Evolutionary conservation across 2,113 vertebrate genomes (phyloP).

Genomic region (Chaetodon auriga): DNA sequence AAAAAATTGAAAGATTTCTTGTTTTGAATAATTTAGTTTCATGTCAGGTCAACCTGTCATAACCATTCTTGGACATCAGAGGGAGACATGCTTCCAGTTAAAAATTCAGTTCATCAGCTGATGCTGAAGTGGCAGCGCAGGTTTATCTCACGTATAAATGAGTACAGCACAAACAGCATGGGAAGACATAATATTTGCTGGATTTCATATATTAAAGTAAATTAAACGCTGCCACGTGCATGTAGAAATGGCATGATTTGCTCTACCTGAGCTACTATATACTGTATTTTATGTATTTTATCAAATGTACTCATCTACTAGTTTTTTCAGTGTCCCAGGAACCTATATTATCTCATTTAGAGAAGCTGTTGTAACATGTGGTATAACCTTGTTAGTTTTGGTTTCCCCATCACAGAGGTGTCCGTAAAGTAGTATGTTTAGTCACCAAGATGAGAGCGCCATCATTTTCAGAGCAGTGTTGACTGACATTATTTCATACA

Average conservation of each 20-base stretch:
- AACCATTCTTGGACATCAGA: slow-evolving; percentile 19
- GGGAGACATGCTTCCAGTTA: slow-evolving; percentile 1
- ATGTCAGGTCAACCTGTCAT: neutral
- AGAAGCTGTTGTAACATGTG: neutral
- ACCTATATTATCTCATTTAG: neutral
- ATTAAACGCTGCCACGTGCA: neutral
- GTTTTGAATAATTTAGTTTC: neutral
- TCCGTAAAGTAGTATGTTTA: neutral
- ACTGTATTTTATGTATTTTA: neutral
- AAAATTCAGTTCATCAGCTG: neutral
- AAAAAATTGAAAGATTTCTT: neutral
- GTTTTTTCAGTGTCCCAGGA: too few species aligned
- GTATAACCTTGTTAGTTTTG: neutral
- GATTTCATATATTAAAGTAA: neutral
- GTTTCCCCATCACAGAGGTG: neutral
- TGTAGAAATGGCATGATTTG: neutral
- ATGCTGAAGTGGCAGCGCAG: neutral
- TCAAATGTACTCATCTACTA: neutral
- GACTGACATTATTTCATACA: too few species aligned
- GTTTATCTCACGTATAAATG: neutral
- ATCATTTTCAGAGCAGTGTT: neutral
- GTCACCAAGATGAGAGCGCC: neutral
- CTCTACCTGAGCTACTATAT: neutral
- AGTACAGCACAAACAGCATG: neutral
- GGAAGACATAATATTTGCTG: neutral